Conservation (phyloP, 2,797 vertebrate genomes). For the Xenopus petersii region DNA sequence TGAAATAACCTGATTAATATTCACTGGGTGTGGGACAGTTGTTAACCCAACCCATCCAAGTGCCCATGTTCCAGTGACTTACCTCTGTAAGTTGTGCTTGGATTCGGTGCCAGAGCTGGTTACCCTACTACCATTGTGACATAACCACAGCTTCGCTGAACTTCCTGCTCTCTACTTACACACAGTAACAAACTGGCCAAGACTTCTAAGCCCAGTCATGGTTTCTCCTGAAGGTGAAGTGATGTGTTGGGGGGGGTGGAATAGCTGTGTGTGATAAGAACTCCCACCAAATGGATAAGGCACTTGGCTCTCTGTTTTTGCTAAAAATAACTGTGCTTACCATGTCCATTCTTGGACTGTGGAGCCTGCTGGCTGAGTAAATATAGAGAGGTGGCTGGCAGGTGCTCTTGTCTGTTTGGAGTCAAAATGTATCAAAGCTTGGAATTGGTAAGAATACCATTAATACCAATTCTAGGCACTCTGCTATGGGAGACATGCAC, state of each 20-base stretch:
- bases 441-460: neutral
- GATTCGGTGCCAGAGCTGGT: neutral
- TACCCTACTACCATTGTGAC: slow-evolving; percentile 3
- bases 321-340: slow-evolving; percentile 38
- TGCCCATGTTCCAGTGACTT: neutral
- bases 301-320: slow-evolving; percentile 1
- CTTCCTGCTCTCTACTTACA: neutral
- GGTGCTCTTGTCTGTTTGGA: slow-evolving; percentile 54
- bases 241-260: neutral
- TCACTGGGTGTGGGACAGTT: no score
- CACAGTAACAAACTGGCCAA: neutral
- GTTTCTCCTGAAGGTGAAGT: neutral
- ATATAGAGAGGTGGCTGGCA: slow-evolving; percentile 73
- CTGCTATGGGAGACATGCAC: neutral
- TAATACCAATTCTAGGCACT: no score
- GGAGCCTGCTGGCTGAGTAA: slow-evolving; percentile 65
- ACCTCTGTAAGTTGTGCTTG: slow-evolving; percentile 21
- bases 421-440: neutral
- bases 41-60: no score
- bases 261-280: slow-evolving; percentile 25
- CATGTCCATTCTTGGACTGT: slow-evolving; percentile 82
- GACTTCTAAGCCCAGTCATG: neutral
- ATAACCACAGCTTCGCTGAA: neutral
- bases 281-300: slow-evolving; percentile 37
- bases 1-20: no score